Evolutionary conservation across 2,888 invertebrate species (phyloP), one percentile per base, ranked within the genome.

Genomic region (Pristionchus entomophagus): DNA sequence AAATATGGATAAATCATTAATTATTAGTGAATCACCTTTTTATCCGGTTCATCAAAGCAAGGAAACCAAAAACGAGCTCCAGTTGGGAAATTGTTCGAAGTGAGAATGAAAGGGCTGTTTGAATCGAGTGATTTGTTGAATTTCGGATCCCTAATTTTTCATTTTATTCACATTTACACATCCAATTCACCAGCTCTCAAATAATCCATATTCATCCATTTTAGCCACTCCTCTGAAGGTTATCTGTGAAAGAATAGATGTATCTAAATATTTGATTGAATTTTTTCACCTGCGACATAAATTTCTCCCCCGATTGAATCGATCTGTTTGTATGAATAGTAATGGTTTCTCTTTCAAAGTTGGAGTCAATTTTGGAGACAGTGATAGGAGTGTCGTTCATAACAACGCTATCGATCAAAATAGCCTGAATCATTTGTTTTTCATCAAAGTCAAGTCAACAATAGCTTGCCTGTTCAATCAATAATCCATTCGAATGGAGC

Each of bases 1-100:
- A 41, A 73, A 14, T 45, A 45, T 45, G 14, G 8, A 45, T 45
- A 45, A 10, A 45, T 10, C 45, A 45, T 6, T 14, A 10, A 45
- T 10, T 45, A 45, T 10, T 32, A 62, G 29, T 19, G 35, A 35
- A 35, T 19, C 3, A 65, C 65, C 65, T n/a, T 65, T 29, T 41
- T 73, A 22, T 73, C 73, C 6, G 45, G 45, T 41, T 73, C 73
- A 45, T 73, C 73, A 41, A 73, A 73, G 19, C 73, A 73, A n/a
- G 73, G 73, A 41, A 73, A 73, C 73, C 73, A 73, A 14, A 41
- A 73, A 22, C 73, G 73, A 12, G 73, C 73, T 22, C 73, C 73
- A n/a, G 73, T 45, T 10, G 73, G 73, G 17, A 73, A 73, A 45
- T 73, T 73, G 10, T 32, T 73, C 5, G 73, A 45, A 2, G 41